phyloP scores from a whole-genome alignment of 2,113 vertebrate species.

The Channa maculata region DNA sequence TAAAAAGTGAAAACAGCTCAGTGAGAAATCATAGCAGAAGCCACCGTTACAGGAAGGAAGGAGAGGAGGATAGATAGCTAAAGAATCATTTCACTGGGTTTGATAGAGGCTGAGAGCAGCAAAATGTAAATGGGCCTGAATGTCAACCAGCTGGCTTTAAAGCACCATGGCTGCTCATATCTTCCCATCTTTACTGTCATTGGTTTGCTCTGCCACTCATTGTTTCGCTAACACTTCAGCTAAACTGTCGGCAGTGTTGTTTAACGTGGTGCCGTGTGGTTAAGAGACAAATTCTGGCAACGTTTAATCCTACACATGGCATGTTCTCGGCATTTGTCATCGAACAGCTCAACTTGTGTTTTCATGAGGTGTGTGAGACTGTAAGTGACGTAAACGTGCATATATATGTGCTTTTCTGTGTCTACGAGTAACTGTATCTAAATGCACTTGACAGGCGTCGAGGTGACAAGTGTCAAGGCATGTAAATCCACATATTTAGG shows the following conservation, averaged over 20 bases:
- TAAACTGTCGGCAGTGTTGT: constrained; percentile 23
- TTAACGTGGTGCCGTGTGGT: constrained; percentile 1
- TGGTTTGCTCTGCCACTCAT: constrained; percentile 4
- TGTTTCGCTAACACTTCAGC: background rate
- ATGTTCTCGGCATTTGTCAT: background rate
- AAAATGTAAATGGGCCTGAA: constrained; percentile 56
- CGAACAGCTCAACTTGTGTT: background rate
- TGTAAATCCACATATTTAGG: background rate
- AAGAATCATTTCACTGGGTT: constrained; percentile 19
- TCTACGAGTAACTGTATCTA: background rate
- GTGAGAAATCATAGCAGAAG: constrained; percentile 46
- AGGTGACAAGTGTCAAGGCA: background rate
- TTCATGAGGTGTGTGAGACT: background rate
- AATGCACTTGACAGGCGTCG: too few relatives aligned
- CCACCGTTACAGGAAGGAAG: constrained; percentile 15
- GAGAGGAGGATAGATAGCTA: constrained; percentile 31
- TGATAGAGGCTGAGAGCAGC: constrained; percentile 43
- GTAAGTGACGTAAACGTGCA: background rate
- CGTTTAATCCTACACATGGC: constrained; percentile 12
- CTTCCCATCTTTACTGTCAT: constrained; percentile 23
- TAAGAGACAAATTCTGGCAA: constrained; percentile 16
- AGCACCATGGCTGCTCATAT: constrained; percentile 29
- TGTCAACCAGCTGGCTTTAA: constrained; percentile 49
- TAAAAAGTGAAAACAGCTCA: constrained; percentile 50
- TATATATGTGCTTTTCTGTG: background rate